Base-by-base conservation (phyloP, 1,140 invertebrate species). In the Platyura marginata region DNA sequence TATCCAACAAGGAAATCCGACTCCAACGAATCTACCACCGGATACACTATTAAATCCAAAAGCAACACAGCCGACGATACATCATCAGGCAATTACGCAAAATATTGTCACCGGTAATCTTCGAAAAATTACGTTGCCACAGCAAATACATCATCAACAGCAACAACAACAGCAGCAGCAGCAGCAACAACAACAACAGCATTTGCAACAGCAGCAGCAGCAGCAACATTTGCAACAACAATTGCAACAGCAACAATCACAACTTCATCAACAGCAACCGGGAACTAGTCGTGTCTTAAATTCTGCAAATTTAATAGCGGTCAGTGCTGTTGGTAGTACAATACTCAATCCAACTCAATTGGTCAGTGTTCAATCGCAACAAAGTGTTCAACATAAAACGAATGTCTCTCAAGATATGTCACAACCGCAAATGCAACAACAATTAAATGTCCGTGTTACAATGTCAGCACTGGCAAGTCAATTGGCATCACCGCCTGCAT, bases 241-340 rank as follows among this genome's bases (percentile, higher is more conserved):
- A n/a, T n/a, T n/a, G n/a, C n/a, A n/a, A n/a, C n/a, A n/a, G n/a
- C n/a, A n/a, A n/a, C n/a, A n/a, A n/a, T n/a, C n/a, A n/a, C n/a
- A n/a, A n/a, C 40, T 56, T 13, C 52, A 57, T 44, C 55, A 55
- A 44, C 55, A 56, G 49, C 41, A 56, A 2, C 40, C 57, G 44
- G 47, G 46, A 48, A 50, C 57, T 38, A 59, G 57, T 29, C 50
- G 55, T 36, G 50, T 60, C 4, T 41, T 60, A 54, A 64, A 63
- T 25, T 60, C 63, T n/a, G 59, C 58, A 32, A 67, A 68, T 47
- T 46, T 67, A 21, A 64, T 67, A 43, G 55, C 65, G 0, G 54
- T 68, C 1, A 68, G 65, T 48, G 54, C 59, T 11, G 51, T 55
- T 46, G 56, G 51, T 44, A 8, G 11, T 8, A 29, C 6, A 8